Conservation (phyloP, 2,797 vertebrate genomes). For the Ciconia nigra region DNA sequence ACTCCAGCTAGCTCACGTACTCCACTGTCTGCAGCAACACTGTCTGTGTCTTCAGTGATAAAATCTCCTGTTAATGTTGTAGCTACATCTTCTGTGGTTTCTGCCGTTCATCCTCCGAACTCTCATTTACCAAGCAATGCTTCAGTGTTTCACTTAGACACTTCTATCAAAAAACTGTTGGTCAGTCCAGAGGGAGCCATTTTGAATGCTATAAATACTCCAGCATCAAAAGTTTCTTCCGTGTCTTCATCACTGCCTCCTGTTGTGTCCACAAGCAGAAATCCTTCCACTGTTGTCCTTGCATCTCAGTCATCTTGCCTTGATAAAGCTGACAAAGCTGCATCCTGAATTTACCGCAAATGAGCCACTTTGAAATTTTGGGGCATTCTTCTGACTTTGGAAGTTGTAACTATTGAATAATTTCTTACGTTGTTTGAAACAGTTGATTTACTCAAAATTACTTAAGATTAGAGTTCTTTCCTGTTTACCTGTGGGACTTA, state of each 20-base stretch:
- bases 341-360: conserved; percentile 72
- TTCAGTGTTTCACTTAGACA: conserved; percentile 72
- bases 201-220: conserved; percentile 83
- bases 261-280: conserved; percentile 73
- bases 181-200: conserved; percentile 89
- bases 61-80: conserved; percentile 55
- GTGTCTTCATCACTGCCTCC: conserved; percentile 70
- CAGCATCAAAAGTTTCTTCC: conserved; percentile 69
- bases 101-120: conserved; percentile 53
- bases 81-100: conserved; percentile 64
- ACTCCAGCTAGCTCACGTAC: conserved; percentile 68
- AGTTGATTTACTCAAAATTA: conserved; percentile 20
- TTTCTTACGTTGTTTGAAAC: conserved; percentile 65
- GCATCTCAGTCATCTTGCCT: conserved; percentile 72
- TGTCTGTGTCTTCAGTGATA: conserved; percentile 66
- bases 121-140: conserved; percentile 65
- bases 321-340: conserved; percentile 78
- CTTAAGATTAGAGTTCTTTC: conserved; percentile 44
- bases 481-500: conserved; percentile 38
- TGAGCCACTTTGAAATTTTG: conserved; percentile 68
- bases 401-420: conserved; percentile 58
- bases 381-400: conserved; percentile 72
- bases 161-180: conserved; percentile 82
- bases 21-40: conserved; percentile 49
- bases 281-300: conserved; percentile 71